Conservation (phyloP, 2,797 vertebrate genomes). For the Xerus rutilus region DNA sequence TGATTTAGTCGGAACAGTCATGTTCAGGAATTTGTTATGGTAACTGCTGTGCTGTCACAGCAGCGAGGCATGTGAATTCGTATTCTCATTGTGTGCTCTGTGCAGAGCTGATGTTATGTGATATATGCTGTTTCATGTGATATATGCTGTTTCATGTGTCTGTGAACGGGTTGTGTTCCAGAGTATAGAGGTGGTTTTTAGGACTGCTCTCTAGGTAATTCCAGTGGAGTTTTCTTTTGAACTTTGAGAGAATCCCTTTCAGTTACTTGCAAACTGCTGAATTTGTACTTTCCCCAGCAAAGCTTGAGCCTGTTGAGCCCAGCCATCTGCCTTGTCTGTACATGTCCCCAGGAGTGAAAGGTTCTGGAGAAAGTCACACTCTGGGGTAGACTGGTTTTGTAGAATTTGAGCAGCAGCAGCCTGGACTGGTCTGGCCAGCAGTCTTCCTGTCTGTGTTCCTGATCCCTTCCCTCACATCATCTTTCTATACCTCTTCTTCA, state of each 20-base stretch:
- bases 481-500: not conserved
- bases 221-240: not conserved
- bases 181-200: not conserved
- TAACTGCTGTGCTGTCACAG: not conserved
- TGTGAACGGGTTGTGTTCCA: not conserved
- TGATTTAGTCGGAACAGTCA: conserved; percentile 56
- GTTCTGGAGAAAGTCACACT: not conserved
- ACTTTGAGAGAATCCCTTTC: not conserved
- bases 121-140: too few relatives aligned
- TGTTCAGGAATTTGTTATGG: conserved; percentile 65
- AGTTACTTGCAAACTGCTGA: not conserved
- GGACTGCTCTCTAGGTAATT: not conserved
- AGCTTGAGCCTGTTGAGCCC: not conserved
- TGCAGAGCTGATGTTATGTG: not conserved
- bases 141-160: too few relatives aligned
- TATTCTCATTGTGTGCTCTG: not conserved
- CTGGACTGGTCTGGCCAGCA: not conserved
- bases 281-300: not conserved
- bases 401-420: not conserved
- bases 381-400: not conserved
- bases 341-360: not conserved
- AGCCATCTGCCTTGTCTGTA: not conserved
- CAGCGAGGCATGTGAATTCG: not conserved
- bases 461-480: not conserved
- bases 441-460: accelerated